These are phyloP conservation scores for Quadriops clusia DNA, from an alignment of 2,888 invertebrate species.

Conservation along the genomic window DNA sequence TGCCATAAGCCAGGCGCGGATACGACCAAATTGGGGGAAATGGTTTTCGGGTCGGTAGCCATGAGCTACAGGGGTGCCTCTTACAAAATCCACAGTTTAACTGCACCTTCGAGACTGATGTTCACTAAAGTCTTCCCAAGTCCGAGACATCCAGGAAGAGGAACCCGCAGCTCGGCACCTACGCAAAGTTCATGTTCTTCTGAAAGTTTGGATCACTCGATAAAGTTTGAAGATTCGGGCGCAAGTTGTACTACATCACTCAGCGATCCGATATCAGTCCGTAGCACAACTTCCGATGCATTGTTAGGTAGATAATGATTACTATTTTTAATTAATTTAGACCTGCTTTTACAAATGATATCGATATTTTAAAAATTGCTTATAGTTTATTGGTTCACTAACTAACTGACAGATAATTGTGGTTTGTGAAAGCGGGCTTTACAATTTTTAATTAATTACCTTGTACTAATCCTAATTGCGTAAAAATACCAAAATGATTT, in stretches of 20 bases:
- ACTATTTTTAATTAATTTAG: neutral
- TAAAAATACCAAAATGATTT: no score
- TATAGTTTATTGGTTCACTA: no score
- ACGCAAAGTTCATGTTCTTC: slow-evolving; percentile 22
- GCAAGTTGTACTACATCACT: slow-evolving; percentile 28
- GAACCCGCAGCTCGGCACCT: slow-evolving; percentile 21
- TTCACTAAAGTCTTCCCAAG: slow-evolving; percentile 39
- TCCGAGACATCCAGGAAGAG: slow-evolving; percentile 22
- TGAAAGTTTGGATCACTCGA: slow-evolving; percentile 27
- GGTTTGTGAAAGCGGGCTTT: no score
- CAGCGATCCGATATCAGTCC: slow-evolving; percentile 28
- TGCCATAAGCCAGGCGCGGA: slow-evolving; percentile 57
- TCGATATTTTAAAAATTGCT: neutral
- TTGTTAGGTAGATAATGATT: slow-evolving; percentile 23
- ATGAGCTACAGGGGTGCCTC: slow-evolving; percentile 79
- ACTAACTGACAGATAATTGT: no score
- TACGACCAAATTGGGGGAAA: slow-evolving; percentile 69
- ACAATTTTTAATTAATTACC: slow-evolving; percentile 3
- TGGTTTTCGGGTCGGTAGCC: slow-evolving; percentile 85
- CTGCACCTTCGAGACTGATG: slow-evolving; percentile 28
- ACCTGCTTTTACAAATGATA: neutral
- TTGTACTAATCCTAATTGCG: neutral
- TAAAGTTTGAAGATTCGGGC: slow-evolving; percentile 29
- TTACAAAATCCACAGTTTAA: slow-evolving; percentile 68
- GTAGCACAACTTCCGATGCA: slow-evolving; percentile 32